These are phyloP conservation scores for Montifringilla adamsi DNA, from an alignment of 2,113 vertebrate species.

Conservation along the genomic window DNA sequence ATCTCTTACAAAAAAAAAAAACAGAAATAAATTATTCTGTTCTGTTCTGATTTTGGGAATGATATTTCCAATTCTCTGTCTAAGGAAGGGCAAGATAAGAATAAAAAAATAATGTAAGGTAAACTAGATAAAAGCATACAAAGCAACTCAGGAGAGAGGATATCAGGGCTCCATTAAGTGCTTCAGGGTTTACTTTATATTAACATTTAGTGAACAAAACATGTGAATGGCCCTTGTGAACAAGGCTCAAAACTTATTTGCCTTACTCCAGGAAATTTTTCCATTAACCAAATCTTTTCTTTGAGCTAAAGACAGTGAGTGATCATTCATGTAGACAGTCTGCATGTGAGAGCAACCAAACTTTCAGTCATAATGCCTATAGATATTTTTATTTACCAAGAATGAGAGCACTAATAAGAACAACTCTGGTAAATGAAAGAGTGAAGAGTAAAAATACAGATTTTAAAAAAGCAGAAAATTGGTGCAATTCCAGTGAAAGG, in stretches of 20 bases:
- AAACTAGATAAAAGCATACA: not conserved
- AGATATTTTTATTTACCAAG: not conserved
- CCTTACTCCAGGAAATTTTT: not conserved
- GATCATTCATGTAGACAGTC: not conserved
- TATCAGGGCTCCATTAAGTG: not conserved
- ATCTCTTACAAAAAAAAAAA: not conserved
- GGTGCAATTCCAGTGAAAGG: not conserved
- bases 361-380: not conserved
- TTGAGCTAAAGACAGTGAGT: not conserved
- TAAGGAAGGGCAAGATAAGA: not conserved
- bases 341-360: not conserved
- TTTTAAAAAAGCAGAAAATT: not conserved
- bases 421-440: not conserved
- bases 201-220: not conserved
- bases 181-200: not conserved
- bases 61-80: not conserved
- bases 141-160: not conserved
- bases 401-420: not conserved
- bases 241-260: not conserved
- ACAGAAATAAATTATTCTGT: not conserved
- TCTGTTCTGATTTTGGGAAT: not conserved
- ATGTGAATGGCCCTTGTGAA: not conserved
- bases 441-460: not conserved
- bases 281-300: not conserved
- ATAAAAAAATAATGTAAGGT: not conserved